Evolutionary conservation across 1,140 invertebrate genomes (phyloP).

Genomic region (Panagrolaimus sp.): DNA sequence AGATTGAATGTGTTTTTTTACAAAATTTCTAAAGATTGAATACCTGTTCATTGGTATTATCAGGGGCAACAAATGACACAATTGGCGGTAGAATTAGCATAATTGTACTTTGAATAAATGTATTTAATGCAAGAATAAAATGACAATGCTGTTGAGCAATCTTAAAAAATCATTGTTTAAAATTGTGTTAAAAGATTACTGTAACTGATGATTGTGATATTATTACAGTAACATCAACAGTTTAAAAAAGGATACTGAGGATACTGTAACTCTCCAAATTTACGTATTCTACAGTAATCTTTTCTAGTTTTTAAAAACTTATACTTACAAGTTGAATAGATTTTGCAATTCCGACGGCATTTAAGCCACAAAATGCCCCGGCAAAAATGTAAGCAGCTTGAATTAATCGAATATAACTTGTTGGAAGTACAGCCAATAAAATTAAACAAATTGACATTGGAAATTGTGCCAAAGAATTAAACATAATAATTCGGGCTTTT

Average conservation of each 20-base stretch:
- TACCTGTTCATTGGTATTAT: constrained; percentile 35
- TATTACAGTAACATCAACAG: no score
- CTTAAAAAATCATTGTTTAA: constrained; percentile 20
- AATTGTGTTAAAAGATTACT: neutral
- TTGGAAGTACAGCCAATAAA: constrained; percentile 31
- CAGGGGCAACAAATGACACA: constrained; percentile 33
- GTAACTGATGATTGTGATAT: no score
- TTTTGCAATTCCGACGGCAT: constrained; percentile 33
- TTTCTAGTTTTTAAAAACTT: constrained; percentile 7
- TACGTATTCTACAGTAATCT: no score
- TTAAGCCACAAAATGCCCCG: constrained; percentile 34
- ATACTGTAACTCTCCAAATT: no score
- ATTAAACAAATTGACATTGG: constrained; percentile 33
- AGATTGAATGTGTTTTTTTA: neutral
- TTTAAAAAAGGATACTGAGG: no score
- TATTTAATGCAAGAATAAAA: constrained; percentile 36
- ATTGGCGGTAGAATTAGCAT: constrained; percentile 35
- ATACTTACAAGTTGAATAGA: constrained; percentile 33
- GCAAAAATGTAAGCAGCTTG: constrained; percentile 31
- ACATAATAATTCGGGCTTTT: constrained; percentile 28
- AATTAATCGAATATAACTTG: constrained; percentile 17
- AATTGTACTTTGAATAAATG: constrained; percentile 24
- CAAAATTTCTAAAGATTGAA: neutral
- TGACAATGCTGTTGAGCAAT: constrained; percentile 37
- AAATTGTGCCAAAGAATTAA: constrained; percentile 31